Conservation (phyloP, 2,888 invertebrate species). For the Germaria angustata region DNA sequence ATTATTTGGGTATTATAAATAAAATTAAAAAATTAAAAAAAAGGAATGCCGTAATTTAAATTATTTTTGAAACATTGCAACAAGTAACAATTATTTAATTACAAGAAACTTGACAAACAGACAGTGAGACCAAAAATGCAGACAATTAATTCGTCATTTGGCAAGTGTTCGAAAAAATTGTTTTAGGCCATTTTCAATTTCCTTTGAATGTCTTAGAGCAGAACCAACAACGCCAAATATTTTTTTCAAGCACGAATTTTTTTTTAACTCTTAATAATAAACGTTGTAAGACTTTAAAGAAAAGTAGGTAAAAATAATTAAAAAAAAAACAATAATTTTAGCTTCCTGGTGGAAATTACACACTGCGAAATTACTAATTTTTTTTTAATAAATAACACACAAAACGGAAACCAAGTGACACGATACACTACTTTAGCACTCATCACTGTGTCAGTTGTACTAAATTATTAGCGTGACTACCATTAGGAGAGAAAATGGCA, state of each 20-base stretch:
- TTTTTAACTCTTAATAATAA: too few species aligned
- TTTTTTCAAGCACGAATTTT: constrained; percentile 11
- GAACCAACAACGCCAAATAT: constrained; percentile 34
- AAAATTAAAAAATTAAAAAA: too few species aligned
- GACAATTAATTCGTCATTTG: constrained; percentile 8
- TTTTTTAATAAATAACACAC: background rate
- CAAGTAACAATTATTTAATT: too few species aligned
- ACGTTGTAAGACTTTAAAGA: too few species aligned
- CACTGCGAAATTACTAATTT: background rate
- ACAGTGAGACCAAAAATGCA: too few species aligned
- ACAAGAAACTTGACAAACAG: too few species aligned
- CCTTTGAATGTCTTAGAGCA: constrained; percentile 46
- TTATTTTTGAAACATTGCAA: too few species aligned
- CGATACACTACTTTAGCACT: background rate
- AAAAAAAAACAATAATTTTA: too few species aligned
- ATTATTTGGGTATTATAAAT: too few species aligned
- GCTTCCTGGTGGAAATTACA: constrained; percentile 21
- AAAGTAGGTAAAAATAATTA: background rate
- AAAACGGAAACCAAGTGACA: background rate
- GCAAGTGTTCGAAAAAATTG: background rate
- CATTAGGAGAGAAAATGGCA: background rate
- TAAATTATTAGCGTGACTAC: constrained; percentile 18
- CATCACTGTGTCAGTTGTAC: constrained; percentile 30
- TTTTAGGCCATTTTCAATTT: background rate
- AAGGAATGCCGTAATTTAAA: too few species aligned